A percentile compares a stretch with the other conserved stretches of the same genome.
These are phyloP conservation scores for Saturnia pavonia DNA, from an alignment of 2,888 invertebrate species.

Conservation along the genomic window DNA sequence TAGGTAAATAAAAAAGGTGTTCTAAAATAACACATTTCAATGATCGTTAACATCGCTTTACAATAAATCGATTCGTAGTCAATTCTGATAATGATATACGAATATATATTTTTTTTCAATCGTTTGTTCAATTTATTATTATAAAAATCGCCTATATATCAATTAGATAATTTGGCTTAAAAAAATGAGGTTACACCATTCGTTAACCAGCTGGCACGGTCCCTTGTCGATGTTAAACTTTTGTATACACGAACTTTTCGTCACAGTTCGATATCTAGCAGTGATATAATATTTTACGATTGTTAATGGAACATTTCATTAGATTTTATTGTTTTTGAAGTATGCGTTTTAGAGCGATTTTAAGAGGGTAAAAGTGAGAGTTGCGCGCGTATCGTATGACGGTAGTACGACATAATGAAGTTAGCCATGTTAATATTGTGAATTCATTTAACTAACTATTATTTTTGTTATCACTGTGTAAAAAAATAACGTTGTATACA, in stretches of 20 bases:
- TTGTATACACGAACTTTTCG: not conserved
- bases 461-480: no score
- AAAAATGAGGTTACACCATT: not conserved
- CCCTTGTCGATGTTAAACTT: not conserved
- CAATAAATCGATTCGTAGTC: not conserved
- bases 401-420: no score
- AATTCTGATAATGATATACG: no score
- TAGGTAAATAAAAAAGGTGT: not conserved
- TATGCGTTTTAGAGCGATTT: no score
- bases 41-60: not conserved
- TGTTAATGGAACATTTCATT: not conserved
- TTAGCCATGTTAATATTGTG: no score
- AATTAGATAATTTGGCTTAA: constrained; percentile 2
- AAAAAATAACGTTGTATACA: no score
- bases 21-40: not conserved
- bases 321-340: not conserved
- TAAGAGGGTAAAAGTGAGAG: no score
- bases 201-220: not conserved
- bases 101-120: no score
- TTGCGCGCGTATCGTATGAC: no score
- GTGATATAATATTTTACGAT: not conserved
- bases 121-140: not conserved
- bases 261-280: not conserved
- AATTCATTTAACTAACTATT: no score
- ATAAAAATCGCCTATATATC: not conserved